Base-by-base conservation (phyloP, 2,888 invertebrate genomes). In the Tenthredo notha region DNA sequence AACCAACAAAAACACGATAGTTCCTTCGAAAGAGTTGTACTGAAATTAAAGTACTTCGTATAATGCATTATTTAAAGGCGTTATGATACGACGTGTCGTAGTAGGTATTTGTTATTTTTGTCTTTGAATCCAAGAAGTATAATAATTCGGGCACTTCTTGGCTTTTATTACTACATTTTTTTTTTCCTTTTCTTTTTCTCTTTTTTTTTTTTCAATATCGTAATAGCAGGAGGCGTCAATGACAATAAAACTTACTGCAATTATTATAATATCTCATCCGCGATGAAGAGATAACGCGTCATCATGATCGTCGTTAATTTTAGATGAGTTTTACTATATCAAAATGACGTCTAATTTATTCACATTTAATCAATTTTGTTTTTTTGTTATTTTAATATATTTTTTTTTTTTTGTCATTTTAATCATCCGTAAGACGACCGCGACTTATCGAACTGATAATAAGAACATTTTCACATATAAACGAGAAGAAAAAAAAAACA, bases 21-120 rank as follows among this genome's bases (percentile, higher is more conserved):
- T 70, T 70, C 37, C 70, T 70, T 70, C 84, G 67, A 87, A 85
- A 82, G 84, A 83, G 87, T 86, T 61, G 12, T 61, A 21, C 25
- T 61, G 12, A 2, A 61, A 25, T 61, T 61, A 25, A 25, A 61
- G 2, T 9, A 25, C 61, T 12, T 61, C 61, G 21, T 61, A 15
- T 12, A 25, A 61, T 61, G 25, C 25, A 61, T 61, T 61, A 61
- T 61, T 9, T 9, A 21, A n/a, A n/a, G 21, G 10, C 21, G 25
- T 33, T 33, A 33, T 33, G 4, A 33, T 61, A 12, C 25, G 12
- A 61, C 10, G 9, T 61, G 61, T 25, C 21, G 33, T 33, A 3
- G n/a, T 61, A 25, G 9, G 7, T 54, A n/a, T 61, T 25, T 12
- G 21, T 10, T 25, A 61, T 25, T 61, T 25, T 21, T 7, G 21